A percentile compares a stretch with the other conserved stretches of the same genome.
Evolutionary conservation across 2,797 vertebrate genomes (phyloP).

Genomic region (Sebastiscus tertius): DNA sequence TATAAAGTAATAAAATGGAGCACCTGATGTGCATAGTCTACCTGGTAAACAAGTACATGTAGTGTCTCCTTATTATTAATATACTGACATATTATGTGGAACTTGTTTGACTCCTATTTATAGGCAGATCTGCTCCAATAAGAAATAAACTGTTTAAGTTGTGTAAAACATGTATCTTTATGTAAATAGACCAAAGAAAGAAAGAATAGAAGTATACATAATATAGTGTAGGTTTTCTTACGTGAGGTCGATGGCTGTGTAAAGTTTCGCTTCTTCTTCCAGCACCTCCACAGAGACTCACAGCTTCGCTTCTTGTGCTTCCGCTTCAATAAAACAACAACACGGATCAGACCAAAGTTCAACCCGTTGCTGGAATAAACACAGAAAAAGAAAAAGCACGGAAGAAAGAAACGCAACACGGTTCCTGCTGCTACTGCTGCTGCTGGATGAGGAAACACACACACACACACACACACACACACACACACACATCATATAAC

Average conservation of each 20-base stretch:
- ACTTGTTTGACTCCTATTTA: neutral
- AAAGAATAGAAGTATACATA: neutral
- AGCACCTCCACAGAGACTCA: neutral
- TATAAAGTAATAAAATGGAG: neutral
- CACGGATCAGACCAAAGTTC: neutral
- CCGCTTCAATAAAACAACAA: slow-evolving; percentile 25
- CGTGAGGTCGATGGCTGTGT: slow-evolving; percentile 26
- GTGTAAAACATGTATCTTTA: neutral
- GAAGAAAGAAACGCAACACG: neutral
- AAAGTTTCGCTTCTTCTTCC: slow-evolving; percentile 39
- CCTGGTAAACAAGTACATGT: neutral
- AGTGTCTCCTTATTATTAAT: no score
- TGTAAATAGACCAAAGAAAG: neutral
- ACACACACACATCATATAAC: neutral
- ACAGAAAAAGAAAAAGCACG: neutral
- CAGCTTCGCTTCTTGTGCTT: slow-evolving; percentile 11
- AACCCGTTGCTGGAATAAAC: neutral
- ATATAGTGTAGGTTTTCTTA: slow-evolving; percentile 22
- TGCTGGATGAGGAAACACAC: slow-evolving; percentile 30
- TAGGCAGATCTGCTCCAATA: no score
- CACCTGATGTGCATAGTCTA: fast-evolving
- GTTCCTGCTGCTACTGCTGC: no score
- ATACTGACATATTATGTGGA: neutral
- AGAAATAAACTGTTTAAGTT: no score
- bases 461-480: neutral